A percentile compares a stretch with the other conserved stretches of the same genome.
Evolutionary conservation across 2,888 invertebrate species (phyloP).

Genomic region (Dendrolimus pini): DNA sequence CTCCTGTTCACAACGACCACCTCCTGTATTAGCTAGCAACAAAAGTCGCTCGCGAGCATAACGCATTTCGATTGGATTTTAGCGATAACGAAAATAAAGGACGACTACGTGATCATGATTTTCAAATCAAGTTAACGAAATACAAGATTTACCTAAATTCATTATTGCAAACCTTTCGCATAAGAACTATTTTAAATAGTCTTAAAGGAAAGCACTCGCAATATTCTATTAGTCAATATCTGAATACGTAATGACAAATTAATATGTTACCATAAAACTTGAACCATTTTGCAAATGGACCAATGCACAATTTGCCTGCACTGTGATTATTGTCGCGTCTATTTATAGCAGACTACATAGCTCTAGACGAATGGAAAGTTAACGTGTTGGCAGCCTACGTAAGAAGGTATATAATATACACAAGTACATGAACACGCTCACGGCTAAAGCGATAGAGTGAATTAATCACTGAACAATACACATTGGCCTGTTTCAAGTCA

Average conservation of each 20-base stretch:
- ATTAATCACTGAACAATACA: constrained; percentile 4
- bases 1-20: constrained; percentile 43
- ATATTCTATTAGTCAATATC: not conserved
- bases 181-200: not conserved
- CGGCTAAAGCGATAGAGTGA: constrained; percentile 3
- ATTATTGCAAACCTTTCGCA: too few relatives aligned
- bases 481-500: not conserved
- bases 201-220: not conserved
- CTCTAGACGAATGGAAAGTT: constrained; percentile 65
- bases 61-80: constrained; percentile 46
- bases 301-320: constrained; percentile 48
- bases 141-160: not conserved
- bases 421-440: constrained; percentile 8
- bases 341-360: constrained; percentile 56
- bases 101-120: constrained; percentile 35
- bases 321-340: constrained; percentile 50
- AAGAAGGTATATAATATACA: constrained; percentile 18
- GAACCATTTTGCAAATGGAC: constrained; percentile 9
- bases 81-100: constrained; percentile 46
- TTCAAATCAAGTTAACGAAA: constrained; percentile 22
- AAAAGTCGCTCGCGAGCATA: constrained; percentile 37
- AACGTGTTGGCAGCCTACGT: constrained; percentile 57
- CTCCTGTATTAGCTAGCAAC: constrained; percentile 43
- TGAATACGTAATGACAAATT: not conserved
- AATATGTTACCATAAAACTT: not conserved